Evolutionary conservation across 2,113 vertebrate genomes (phyloP), one percentile per base, ranked within the genome.

Genomic region (Thalassarche chlororhynchos): DNA sequence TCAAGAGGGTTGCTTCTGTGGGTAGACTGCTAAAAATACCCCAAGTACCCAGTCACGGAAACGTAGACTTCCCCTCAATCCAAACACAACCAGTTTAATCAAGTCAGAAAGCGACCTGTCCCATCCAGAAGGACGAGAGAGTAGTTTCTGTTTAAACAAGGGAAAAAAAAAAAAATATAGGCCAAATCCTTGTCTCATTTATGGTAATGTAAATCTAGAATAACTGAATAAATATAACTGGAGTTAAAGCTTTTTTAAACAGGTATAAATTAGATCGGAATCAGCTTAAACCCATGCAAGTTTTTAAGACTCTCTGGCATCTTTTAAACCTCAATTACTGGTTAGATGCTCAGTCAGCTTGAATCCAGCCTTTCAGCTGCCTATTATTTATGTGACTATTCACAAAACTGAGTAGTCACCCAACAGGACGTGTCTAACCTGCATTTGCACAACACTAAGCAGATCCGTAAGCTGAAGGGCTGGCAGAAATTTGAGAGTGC

Each of bases 241-340:
- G 71, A 89, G 88, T 78, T 86, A 92, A 77, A 75, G 66, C 79
- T 91, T 96, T 86, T 90, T 90, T 93, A 93, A 96, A 77, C 85
- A 94, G 92, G 76, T 91, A 83, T 88, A 96, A 94, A 90, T 84
- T 87, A 81, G 76, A 70, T 72, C 47, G 52, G n/a, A 90, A 89
- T 54, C 65, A 58, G 51, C 44, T 90, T 93, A 88, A 93, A 93
- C 64, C 81, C 32, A 70, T 55, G 58, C 46, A 46, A 75, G 51
- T 85, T 94, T 84, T 79, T 49, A 92, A 88, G 79, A 71, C 51
- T 62, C 58, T 81, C 11, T 84, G 71, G 64, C 64, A 87, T 90
- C 82, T 91, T 94, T 89, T 82, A 85, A 85, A 61, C 40, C 23
- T 49, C 70, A 46, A 10, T 71, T 80, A n/a, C 38, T 75, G 60